phyloP scores from a whole-genome alignment of 2,888 invertebrate genomes.

The Diogma glabrata region DNA sequence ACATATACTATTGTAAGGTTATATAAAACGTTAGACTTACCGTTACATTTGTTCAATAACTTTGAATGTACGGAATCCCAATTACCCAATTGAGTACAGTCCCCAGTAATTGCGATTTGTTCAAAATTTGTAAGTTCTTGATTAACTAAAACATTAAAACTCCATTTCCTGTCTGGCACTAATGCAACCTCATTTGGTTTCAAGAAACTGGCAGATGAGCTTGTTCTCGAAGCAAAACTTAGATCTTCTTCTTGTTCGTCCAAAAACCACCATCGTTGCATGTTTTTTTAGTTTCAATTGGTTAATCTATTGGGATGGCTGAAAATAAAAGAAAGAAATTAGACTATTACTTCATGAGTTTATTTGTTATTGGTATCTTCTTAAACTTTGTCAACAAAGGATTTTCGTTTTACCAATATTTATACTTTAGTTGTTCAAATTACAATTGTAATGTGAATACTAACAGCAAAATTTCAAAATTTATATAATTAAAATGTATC shows the following conservation, averaged over 20 bases:
- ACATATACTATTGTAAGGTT: too few species aligned
- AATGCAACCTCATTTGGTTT: neutral
- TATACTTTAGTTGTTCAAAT: too few species aligned
- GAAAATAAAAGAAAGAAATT: too few species aligned
- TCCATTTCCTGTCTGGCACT: constrained; percentile 32
- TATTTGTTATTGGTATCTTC: too few species aligned
- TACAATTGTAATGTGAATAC: too few species aligned
- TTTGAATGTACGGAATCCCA: constrained; percentile 55
- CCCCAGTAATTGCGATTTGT: constrained; percentile 58
- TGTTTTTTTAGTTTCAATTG: constrained; percentile 30
- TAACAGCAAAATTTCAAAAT: too few species aligned
- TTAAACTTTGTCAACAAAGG: too few species aligned
- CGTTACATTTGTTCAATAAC: constrained; percentile 39
- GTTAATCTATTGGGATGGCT: too few species aligned
- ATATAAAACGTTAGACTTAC: constrained; percentile 27
- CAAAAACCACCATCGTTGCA: constrained; percentile 57
- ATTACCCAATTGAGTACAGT: constrained; percentile 52
- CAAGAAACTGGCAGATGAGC: neutral
- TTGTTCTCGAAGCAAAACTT: constrained; percentile 28
- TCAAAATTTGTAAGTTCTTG: constrained; percentile 44
- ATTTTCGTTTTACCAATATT: too few species aligned
- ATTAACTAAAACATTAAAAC: constrained; percentile 43
- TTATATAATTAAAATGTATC: too few species aligned
- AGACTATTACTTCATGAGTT: too few species aligned
- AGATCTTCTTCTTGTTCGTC: constrained; percentile 40